These are phyloP conservation scores for Gnathonemus longibarbis DNA, from an alignment of 2,113 vertebrate genomes.

Conservation along the genomic window DNA sequence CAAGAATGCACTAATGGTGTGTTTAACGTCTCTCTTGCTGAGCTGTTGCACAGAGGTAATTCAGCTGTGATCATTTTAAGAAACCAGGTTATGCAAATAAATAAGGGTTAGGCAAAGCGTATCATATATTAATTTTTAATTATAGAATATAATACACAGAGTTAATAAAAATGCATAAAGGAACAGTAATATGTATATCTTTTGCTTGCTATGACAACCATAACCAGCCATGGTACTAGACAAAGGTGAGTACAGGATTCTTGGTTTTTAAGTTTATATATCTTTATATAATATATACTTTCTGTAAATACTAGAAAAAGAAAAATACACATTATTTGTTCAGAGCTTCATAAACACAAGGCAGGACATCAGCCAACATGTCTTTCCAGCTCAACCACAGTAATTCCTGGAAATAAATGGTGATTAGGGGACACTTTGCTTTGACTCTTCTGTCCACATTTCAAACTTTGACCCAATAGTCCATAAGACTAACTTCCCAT, in stretches of 20 bases:
- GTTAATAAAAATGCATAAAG: background rate
- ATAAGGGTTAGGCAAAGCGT: background rate
- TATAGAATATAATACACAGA: background rate
- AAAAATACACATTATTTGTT: background rate
- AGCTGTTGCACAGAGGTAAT: background rate
- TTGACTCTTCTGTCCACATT: background rate
- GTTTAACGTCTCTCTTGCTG: background rate
- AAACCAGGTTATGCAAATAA: background rate
- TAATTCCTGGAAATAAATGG: background rate
- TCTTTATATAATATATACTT: background rate
- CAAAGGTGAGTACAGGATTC: background rate
- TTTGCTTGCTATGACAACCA: background rate
- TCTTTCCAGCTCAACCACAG: background rate
- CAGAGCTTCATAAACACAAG: background rate
- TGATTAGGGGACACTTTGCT: background rate
- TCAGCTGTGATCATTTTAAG: background rate
- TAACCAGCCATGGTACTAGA: background rate
- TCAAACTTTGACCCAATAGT: background rate
- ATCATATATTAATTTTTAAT: background rate
- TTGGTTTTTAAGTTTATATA: background rate
- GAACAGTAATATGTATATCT: background rate
- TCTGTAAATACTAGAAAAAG: background rate
- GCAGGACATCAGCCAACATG: background rate
- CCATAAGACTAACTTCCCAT: background rate
- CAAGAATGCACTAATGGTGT: background rate